Conservation (phyloP, 2,797 vertebrate species). For the Xenops minutus region DNA sequence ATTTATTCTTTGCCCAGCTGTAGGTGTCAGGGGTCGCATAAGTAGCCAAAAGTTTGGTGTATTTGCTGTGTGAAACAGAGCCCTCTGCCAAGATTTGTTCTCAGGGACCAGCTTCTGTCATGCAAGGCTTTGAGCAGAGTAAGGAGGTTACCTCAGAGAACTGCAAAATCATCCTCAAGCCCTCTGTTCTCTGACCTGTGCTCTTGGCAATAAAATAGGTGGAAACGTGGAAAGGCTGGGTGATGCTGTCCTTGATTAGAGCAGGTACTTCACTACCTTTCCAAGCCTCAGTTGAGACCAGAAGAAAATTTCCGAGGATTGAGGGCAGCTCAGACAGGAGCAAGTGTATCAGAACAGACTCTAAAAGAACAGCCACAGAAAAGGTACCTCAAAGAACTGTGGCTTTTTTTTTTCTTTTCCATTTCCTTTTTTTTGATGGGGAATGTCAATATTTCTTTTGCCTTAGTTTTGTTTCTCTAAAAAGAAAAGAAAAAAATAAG, state of each 20-base stretch:
- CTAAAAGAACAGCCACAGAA: background rate
- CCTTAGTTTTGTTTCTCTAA: background rate
- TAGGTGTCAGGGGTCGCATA: background rate
- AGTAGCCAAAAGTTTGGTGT: background rate
- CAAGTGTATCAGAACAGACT: background rate
- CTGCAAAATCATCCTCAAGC: background rate
- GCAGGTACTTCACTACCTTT: background rate
- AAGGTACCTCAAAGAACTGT: background rate
- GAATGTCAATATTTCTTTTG: background rate
- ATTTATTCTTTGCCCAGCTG: background rate
- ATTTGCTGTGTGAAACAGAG: background rate
- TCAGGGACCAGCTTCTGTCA: background rate
- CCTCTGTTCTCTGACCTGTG: background rate
- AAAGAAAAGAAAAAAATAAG: background rate
- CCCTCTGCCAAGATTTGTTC: background rate
- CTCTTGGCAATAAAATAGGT: background rate
- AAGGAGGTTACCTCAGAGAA: background rate
- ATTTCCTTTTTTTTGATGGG: background rate
- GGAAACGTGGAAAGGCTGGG: background rate
- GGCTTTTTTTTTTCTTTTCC: background rate
- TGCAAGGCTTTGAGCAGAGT: background rate
- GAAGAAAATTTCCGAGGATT: background rate
- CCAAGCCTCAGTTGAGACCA: background rate
- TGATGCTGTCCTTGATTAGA: background rate
- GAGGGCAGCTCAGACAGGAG: background rate